Conservation (phyloP, 2,113 vertebrate species). For the Clarias gariepinus region DNA sequence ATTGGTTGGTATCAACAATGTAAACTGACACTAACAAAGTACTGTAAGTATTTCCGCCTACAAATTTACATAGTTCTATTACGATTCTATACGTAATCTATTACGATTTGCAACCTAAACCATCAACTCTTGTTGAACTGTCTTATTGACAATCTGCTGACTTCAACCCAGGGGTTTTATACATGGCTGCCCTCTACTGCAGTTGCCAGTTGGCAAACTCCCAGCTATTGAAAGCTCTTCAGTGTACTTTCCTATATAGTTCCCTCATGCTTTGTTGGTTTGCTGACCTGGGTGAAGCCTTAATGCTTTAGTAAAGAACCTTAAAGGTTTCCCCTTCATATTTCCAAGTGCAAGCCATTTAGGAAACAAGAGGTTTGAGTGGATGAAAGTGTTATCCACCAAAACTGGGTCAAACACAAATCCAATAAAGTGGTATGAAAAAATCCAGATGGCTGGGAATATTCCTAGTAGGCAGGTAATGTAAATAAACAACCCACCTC, state of each 20-base stretch:
- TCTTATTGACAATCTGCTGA: neutral
- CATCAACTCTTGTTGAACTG: neutral
- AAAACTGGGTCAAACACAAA: neutral
- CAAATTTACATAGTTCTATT: neutral
- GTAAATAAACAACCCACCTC: neutral
- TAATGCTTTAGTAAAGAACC: neutral
- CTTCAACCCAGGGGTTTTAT: neutral
- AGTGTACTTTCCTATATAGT: neutral
- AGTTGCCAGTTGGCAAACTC: neutral
- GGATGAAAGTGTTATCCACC: neutral
- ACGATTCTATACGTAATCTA: too few relatives aligned
- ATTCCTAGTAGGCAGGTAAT: neutral
- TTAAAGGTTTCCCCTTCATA: neutral
- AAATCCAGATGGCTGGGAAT: neutral
- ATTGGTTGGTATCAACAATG: neutral
- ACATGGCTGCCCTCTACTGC: neutral
- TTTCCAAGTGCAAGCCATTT: neutral
- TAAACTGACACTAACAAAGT: neutral
- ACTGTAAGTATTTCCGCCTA: too few relatives aligned
- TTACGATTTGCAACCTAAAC: neutral
- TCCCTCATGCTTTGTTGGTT: neutral
- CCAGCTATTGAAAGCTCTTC: neutral
- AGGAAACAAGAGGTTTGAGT: neutral
- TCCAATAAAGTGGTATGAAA: neutral
- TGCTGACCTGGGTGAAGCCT: neutral